Conservation (phyloP, 2,888 invertebrate genomes). For the Keiferia lycopersicella region DNA sequence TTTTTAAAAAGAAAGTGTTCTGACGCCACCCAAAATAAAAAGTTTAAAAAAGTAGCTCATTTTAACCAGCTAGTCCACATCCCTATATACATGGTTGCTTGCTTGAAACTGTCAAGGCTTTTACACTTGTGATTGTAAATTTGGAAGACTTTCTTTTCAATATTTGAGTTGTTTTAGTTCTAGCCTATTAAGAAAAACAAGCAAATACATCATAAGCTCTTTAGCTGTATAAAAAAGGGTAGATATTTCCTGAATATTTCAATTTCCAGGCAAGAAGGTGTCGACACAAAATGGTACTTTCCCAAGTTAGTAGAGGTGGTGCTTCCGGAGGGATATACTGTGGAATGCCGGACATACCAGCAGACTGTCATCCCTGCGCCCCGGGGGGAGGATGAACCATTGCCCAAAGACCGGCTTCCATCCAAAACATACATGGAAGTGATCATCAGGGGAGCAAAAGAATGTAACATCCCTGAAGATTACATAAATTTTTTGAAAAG, state of each 20-base stretch:
- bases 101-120: no score
- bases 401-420: slow-evolving; percentile 85
- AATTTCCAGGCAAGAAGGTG: slow-evolving; percentile 88
- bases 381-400: slow-evolving; percentile 57
- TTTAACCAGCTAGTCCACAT: no score
- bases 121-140: no score
- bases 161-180: no score
- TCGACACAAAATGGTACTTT: slow-evolving; percentile 85
- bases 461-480: slow-evolving; percentile 86
- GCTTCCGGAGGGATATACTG: slow-evolving; percentile 69
- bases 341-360: slow-evolving; percentile 85
- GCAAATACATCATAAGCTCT: no score
- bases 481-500: slow-evolving; percentile 86
- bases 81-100: no score
- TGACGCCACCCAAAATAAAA: no score
- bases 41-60: no score
- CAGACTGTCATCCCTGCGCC: slow-evolving; percentile 81
- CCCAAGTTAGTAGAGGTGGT: slow-evolving; percentile 83
- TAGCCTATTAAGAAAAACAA: no score
- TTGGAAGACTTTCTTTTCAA: no score
- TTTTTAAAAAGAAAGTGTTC: no score
- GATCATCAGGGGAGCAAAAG: slow-evolving; percentile 88
- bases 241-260: not conserved
- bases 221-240: no score
- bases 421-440: slow-evolving; percentile 87